Percentiles rank a stretch among this genome's conserved stretches.
phyloP scores from a whole-genome alignment of 2,888 invertebrate species.

The Drosophila ezoana region DNA sequence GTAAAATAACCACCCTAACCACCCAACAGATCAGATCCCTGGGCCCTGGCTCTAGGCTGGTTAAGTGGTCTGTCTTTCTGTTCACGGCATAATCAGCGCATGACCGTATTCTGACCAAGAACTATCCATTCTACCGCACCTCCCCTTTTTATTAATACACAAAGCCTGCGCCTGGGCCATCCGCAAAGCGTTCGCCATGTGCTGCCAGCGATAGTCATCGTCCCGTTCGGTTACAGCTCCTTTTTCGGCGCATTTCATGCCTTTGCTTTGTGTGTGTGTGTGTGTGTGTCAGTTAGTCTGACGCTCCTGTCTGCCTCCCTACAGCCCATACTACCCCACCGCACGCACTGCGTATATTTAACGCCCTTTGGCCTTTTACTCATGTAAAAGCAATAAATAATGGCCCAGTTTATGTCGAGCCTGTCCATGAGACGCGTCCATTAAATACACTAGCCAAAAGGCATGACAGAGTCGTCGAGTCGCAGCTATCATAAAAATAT shows the following conservation, averaged over 20 bases:
- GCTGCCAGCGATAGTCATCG: conserved; percentile 40
- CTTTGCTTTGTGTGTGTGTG: conserved; percentile 7
- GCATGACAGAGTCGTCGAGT: conserved; percentile 14
- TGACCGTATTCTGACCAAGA: conserved; percentile 28
- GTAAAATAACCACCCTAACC: conserved; percentile 1
- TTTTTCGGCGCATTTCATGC: conserved; percentile 41
- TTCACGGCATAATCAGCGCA: conserved; percentile 63
- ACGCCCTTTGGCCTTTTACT: conserved; percentile 53
- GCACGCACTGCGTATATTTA: conserved; percentile 9
- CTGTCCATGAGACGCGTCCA: conserved; percentile 40
- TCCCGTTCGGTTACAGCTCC: conserved; percentile 32
- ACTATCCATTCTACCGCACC: not conserved
- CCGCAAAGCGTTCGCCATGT: conserved; percentile 60
- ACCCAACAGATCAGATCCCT: conserved; percentile 7
- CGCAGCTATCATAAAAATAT: conserved; percentile 67
- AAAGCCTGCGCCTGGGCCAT: conserved; percentile 37
- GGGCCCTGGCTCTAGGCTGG: conserved; percentile 30
- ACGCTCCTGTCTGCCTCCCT: not conserved
- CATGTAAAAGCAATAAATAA: conserved; percentile 74
- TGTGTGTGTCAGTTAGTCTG: conserved; percentile 5
- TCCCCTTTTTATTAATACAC: conserved; percentile 61
- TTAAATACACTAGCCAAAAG: conserved; percentile 34
- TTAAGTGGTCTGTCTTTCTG: conserved; percentile 48
- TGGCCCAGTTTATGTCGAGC: conserved; percentile 63
- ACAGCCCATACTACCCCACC: not conserved